These are phyloP conservation scores for Lepeophtheirus nordmannii DNA, from an alignment of 2,888 invertebrate species.

Conservation along the genomic window DNA sequence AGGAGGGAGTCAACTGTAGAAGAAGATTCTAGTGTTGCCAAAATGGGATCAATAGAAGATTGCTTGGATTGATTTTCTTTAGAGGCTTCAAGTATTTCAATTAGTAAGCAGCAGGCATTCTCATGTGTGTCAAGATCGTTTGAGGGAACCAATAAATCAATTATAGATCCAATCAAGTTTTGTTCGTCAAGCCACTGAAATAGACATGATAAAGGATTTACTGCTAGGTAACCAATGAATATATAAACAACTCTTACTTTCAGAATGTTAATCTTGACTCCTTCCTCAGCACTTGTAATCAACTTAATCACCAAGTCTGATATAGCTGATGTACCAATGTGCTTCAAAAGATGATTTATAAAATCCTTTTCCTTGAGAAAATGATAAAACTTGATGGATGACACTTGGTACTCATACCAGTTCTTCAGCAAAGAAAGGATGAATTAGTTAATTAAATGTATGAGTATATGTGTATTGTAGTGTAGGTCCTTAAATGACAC, in stretches of 20 bases:
- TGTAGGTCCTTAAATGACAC: neutral
- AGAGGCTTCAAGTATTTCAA: constrained; percentile 26
- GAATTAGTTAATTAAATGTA: constrained; percentile 24
- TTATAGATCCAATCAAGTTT: constrained; percentile 63
- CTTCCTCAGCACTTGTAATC: constrained; percentile 6
- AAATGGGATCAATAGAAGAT: neutral
- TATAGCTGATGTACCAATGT: constrained; percentile 83
- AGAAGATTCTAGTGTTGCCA: constrained; percentile 30
- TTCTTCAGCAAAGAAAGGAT: constrained; percentile 42
- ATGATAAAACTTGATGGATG: constrained; percentile 77
- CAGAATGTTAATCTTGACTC: neutral
- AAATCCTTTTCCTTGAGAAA: constrained; percentile 76
- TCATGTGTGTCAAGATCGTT: constrained; percentile 28
- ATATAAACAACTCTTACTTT: no score
- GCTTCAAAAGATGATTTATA: constrained; percentile 67
- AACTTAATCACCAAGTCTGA: constrained; percentile 65
- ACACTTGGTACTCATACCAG: constrained; percentile 81
- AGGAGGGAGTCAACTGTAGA: constrained; percentile 53
- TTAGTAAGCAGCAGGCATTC: constrained; percentile 27
- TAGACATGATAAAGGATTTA: neutral
- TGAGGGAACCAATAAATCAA: constrained; percentile 39
- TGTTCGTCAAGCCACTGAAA: constrained; percentile 77
- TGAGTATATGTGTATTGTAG: constrained; percentile 25
- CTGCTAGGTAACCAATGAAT: neutral
- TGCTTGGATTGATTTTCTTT: neutral